Conservation (phyloP, 2,113 vertebrate genomes). For the Corythornis vintsioides region DNA sequence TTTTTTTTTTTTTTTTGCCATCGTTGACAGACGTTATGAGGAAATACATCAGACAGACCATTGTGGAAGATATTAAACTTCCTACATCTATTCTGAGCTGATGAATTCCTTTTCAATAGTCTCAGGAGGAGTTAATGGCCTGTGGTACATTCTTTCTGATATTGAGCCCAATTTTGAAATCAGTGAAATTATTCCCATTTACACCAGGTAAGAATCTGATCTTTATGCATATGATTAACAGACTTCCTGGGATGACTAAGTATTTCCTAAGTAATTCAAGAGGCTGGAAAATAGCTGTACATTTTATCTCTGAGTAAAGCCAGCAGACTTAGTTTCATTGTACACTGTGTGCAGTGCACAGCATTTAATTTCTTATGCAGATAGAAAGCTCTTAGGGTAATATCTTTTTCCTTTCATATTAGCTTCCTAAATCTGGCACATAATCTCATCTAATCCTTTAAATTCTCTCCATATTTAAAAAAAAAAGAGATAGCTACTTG, state of each 20-base stretch:
- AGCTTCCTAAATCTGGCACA: background rate
- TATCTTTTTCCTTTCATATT: background rate
- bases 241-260: background rate
- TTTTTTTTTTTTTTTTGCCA: background rate
- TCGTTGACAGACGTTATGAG: slow-evolving; percentile 8
- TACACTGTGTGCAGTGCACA: background rate
- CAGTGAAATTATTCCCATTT: background rate
- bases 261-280: background rate
- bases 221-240: background rate
- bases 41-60: slow-evolving; percentile 1
- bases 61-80: slow-evolving; percentile 30
- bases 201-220: background rate
- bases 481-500: background rate
- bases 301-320: background rate
- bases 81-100: slow-evolving; percentile 27
- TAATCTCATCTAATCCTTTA: background rate
- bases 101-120: slow-evolving; percentile 29
- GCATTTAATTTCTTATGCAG: background rate
- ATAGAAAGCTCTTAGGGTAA: background rate
- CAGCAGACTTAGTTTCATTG: background rate
- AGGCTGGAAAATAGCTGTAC: background rate
- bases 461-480: background rate
- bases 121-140: background rate
- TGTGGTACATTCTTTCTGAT: background rate
- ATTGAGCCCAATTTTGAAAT: background rate